Conservation (phyloP, 2,888 invertebrate genomes). For the Dichetophora obliterata region DNA sequence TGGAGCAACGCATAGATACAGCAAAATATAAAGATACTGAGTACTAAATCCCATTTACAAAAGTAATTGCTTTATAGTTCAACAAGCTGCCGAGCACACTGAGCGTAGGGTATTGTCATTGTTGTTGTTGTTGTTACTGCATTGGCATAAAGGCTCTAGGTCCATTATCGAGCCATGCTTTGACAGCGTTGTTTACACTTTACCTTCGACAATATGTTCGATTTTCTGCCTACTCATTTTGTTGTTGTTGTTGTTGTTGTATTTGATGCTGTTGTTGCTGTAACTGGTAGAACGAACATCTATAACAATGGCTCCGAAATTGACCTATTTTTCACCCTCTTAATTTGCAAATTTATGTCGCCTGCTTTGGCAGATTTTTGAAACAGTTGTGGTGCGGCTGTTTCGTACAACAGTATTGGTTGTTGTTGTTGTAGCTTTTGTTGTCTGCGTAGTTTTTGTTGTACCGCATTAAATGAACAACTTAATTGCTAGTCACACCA, state of each 20-base stretch:
- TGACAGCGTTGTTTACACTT: conserved; percentile 26
- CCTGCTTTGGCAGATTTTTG: not conserved
- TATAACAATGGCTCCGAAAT: not conserved
- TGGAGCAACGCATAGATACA: no score
- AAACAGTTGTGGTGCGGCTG: conserved; percentile 6
- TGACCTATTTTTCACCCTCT: conserved; percentile 32
- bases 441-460: not conserved
- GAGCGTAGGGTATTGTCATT: not conserved
- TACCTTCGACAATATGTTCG: conserved; percentile 33
- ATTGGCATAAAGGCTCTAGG: conserved; percentile 7
- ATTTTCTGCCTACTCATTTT: conserved; percentile 11
- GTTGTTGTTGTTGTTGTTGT: not conserved
- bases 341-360: conserved; percentile 32
- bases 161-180: conserved; percentile 1
- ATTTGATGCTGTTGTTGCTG: not conserved
- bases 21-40: not conserved
- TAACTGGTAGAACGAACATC: not conserved
- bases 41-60: conserved; percentile 30
- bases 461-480: conserved; percentile 23
- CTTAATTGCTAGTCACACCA: conserved; percentile 3
- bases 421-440: not conserved
- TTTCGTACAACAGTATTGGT: not conserved
- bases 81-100: conserved; percentile 23
- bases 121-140: conserved; percentile 7
- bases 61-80: conserved; percentile 38